Evolutionary conservation across 2,888 invertebrate species (phyloP).

Genomic region (Pecten maximus): DNA sequence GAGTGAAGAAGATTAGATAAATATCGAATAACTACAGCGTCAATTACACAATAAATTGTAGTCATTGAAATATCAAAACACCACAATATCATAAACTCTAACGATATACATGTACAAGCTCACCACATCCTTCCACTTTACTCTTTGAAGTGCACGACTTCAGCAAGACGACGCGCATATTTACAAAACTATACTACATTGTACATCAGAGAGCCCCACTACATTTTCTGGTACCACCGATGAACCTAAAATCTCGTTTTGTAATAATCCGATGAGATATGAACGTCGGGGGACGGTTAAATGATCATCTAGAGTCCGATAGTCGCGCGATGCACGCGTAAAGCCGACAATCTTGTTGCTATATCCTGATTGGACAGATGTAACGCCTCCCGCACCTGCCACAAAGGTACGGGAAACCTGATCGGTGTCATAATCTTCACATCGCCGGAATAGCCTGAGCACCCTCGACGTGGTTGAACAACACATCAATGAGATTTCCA

Average conservation of each 20-base stretch:
- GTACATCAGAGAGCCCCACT: background rate
- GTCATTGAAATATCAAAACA: background rate
- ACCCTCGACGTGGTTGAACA: background rate
- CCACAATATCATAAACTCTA: background rate
- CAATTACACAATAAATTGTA: background rate
- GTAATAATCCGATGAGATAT: background rate
- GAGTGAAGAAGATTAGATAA: background rate
- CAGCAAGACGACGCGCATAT: too few relatives aligned
- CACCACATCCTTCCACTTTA: background rate
- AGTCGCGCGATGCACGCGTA: background rate
- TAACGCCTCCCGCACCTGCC: constrained; percentile 20
- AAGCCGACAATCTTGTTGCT: background rate
- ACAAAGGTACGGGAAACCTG: background rate
- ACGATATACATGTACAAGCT: background rate
- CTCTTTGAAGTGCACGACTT: too few relatives aligned
- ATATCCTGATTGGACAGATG: constrained; percentile 29
- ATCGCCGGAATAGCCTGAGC: background rate
- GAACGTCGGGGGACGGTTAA: background rate
- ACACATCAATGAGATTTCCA: constrained; percentile 20
- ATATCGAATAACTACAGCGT: background rate
- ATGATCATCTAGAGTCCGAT: background rate
- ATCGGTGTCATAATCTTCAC: background rate
- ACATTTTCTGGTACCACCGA: background rate
- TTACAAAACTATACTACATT: too few relatives aligned
- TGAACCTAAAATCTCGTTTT: background rate